phyloP scores from a whole-genome alignment of 2,113 vertebrate species.

The Erythrolamprus reginae region DNA sequence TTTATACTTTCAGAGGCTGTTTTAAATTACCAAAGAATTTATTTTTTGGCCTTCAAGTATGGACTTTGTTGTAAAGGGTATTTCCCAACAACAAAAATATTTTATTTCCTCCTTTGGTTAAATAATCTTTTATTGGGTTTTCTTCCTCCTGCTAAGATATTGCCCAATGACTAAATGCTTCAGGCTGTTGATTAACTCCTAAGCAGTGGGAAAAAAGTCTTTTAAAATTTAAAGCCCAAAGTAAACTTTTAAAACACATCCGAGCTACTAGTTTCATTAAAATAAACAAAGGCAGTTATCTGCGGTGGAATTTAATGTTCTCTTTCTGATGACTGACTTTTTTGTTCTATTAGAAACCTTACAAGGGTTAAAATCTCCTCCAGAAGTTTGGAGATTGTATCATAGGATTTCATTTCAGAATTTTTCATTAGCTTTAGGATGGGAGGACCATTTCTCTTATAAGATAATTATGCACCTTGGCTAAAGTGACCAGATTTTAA shows the following conservation, averaged over 20 bases:
- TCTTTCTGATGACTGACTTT: background rate
- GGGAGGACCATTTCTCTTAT: background rate
- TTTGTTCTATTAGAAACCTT: background rate
- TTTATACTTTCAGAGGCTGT: background rate
- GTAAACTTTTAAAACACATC: background rate
- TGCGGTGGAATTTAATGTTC: background rate
- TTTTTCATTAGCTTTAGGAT: background rate
- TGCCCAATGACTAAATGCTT: slow-evolving; percentile 36
- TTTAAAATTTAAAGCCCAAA: background rate
- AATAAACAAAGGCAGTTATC: slow-evolving; percentile 40
- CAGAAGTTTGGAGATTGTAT: background rate
- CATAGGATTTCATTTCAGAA: background rate
- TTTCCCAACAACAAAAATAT: slow-evolving; percentile 31
- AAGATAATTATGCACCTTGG: background rate
- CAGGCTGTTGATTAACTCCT: slow-evolving; percentile 47
- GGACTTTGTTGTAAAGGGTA: slow-evolving; percentile 48
- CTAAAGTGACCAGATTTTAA: too few relatives aligned
- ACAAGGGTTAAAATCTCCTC: background rate
- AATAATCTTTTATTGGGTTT: slow-evolving; percentile 46
- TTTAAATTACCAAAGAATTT: slow-evolving; percentile 11
- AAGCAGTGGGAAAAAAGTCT: slow-evolving; percentile 43
- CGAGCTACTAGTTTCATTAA: slow-evolving; percentile 11
- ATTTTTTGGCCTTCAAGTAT: slow-evolving; percentile 29
- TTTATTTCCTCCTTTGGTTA: slow-evolving; percentile 56
- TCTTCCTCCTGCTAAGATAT: slow-evolving; percentile 48